These are phyloP conservation scores for Notechis scutatus DNA, from an alignment of 2,113 vertebrate species.

Conservation along the genomic window DNA sequence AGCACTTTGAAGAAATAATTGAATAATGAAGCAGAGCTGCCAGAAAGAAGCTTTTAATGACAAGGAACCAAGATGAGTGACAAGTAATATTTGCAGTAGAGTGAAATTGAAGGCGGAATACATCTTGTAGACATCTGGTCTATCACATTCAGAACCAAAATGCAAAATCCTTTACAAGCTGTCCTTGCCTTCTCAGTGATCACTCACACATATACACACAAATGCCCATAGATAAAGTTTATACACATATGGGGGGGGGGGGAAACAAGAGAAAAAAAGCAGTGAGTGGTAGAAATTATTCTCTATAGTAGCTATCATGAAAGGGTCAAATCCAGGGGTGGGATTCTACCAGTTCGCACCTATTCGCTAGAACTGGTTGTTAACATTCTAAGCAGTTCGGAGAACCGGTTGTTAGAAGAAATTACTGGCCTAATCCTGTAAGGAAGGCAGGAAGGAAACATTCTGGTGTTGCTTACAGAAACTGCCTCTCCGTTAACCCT, in stretches of 20 bases:
- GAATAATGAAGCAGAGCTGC: too few relatives aligned
- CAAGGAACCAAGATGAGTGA: too few relatives aligned
- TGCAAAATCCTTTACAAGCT: not conserved
- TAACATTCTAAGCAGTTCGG: too few relatives aligned
- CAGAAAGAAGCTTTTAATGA: too few relatives aligned
- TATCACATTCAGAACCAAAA: not conserved
- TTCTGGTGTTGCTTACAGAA: too few relatives aligned
- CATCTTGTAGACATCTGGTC: not conserved
- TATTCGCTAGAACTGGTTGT: too few relatives aligned
- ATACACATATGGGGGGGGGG: not conserved
- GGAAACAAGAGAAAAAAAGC: not conserved
- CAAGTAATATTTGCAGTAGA: not conserved
- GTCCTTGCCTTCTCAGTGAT: not conserved
- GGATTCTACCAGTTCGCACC: too few relatives aligned
- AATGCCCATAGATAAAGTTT: not conserved
- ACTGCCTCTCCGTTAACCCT: too few relatives aligned
- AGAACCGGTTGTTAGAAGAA: too few relatives aligned
- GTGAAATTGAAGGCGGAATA: not conserved
- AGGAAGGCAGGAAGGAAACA: too few relatives aligned
- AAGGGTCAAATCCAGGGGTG: not conserved
- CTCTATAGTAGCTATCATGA: not conserved
- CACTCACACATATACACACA: not conserved
- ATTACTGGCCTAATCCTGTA: too few relatives aligned
- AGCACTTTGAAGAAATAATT: too few relatives aligned
- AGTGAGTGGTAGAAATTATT: not conserved